Evolutionary conservation across 2,797 vertebrate species (phyloP), one percentile per base, ranked within the genome.

Genomic region (Poecilia gillii): DNA sequence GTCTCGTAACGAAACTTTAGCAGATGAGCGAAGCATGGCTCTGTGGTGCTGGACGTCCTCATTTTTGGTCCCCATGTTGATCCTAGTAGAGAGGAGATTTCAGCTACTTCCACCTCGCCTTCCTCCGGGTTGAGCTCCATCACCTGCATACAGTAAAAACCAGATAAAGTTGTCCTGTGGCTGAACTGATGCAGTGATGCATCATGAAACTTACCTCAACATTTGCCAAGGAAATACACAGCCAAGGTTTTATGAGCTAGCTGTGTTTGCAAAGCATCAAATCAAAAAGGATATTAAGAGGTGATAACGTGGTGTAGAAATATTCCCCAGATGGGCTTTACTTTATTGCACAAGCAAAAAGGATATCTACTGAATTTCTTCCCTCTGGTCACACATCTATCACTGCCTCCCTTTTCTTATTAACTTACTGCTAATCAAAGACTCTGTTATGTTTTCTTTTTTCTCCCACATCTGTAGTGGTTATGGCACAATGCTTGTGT

Each of bases 21-120:
- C 39, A 74, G 64, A 77, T 72, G 33, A 73, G 62, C 1, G 0
- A 28, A 9, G 1, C 6, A 16, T 72, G 6, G 3, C 25, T 59
- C 23, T 4, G 18, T 51, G 31, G 11, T 39, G 14, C 53, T 13
- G 41, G 51, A 66, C 78, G 33, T 79, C 18, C 68, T 53, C 68
- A 3, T 73, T 75, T 77, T 8, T 76, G 25, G 74, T 57, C n/a
- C 59, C 33, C 43, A 45, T 77, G 62, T 74, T 45, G 53, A 74
- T 75, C 57, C 72, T 57, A 20, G 39, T 25, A 72, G 20, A 74
- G 57, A 87, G 81, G 1, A 49, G 46, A 80, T 59, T 77, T 80
- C 86, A 84, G 79, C 87, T 89, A 90, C 75, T 7, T 14, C 75
- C 79, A 66, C 81, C 68, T 18, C 73, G 74, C 31, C 82, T 72